Evolutionary conservation across 2,888 invertebrate species (phyloP).

Genomic region (Hypomecis punctinalis): DNA sequence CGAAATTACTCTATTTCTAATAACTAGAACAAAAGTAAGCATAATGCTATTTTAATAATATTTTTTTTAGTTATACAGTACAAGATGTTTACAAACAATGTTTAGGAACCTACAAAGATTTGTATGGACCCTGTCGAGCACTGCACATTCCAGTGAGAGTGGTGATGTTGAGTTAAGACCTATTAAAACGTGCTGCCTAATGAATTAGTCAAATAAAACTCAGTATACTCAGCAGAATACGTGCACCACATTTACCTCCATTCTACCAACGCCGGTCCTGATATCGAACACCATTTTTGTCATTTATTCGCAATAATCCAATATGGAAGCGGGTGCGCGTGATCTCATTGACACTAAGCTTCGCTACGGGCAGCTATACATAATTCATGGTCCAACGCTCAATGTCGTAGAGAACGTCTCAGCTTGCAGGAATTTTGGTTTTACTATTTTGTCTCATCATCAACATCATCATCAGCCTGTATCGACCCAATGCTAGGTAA

Average conservation of each 20-base stretch:
- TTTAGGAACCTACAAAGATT: no score
- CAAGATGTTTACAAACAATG: no score
- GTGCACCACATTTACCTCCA: constrained; percentile 34
- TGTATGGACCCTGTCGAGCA: no score
- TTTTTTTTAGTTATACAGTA: no score
- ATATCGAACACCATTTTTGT: constrained; percentile 70
- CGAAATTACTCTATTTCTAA: no score
- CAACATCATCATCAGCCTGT: no score
- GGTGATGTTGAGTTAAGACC: no score
- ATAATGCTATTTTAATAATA: no score
- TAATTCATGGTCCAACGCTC: constrained; percentile 68
- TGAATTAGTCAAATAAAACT: constrained; percentile 33
- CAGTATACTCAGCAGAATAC: constrained; percentile 38
- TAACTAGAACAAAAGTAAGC: no score
- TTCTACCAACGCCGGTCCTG: constrained; percentile 41
- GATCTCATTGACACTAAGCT: constrained; percentile 81
- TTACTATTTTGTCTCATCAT: no score
- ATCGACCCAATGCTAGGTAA: no score
- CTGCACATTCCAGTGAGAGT: no score
- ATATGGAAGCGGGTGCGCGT: constrained; percentile 73
- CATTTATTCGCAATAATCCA: constrained; percentile 80
- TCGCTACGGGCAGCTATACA: constrained; percentile 68
- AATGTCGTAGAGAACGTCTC: constrained; percentile 9
- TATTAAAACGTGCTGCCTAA: background rate
- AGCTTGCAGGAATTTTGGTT: constrained; percentile 7